Percentiles rank a stretch among this genome's conserved stretches.
Evolutionary conservation across 1,140 invertebrate species (phyloP).

Genomic region (Idris sp.): DNA sequence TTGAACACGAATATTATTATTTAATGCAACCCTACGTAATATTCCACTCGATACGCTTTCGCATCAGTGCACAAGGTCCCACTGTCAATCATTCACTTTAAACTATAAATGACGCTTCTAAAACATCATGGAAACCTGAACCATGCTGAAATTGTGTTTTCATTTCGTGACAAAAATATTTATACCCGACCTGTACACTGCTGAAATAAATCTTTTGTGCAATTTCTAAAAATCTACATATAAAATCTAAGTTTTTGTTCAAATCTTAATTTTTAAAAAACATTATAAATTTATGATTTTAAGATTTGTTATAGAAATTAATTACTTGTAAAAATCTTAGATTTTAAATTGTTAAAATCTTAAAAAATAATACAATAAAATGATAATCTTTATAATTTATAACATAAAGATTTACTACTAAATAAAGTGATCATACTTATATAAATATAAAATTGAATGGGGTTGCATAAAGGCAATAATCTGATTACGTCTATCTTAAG

Average conservation of each 20-base stretch:
- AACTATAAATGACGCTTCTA: constrained; percentile 21
- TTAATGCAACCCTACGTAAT: constrained; percentile 59
- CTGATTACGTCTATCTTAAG: constrained; percentile 70
- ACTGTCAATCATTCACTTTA: constrained; percentile 46
- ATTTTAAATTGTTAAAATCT: too few relatives aligned
- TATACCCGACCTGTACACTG: constrained; percentile 35
- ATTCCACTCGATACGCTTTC: constrained; percentile 56
- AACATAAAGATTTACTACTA: background rate
- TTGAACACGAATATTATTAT: constrained; percentile 67
- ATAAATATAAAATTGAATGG: too few relatives aligned
- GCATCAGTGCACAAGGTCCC: constrained; percentile 31
- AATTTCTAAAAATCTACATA: too few relatives aligned
- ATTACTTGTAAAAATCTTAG: too few relatives aligned
- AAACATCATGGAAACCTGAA: constrained; percentile 32
- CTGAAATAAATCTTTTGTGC: constrained; percentile 41
- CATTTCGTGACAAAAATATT: constrained; percentile 45
- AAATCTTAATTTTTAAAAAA: too few relatives aligned
- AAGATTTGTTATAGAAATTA: too few relatives aligned
- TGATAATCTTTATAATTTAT: too few relatives aligned
- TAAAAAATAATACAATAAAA: too few relatives aligned
- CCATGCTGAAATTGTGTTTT: constrained; percentile 47
- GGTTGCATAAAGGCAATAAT: constrained; percentile 68
- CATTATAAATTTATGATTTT: too few relatives aligned
- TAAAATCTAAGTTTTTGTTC: too few relatives aligned
- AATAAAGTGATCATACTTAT: too few relatives aligned